Conservation (phyloP, 2,888 invertebrate genomes). For the Sinotaia quadrata region DNA sequence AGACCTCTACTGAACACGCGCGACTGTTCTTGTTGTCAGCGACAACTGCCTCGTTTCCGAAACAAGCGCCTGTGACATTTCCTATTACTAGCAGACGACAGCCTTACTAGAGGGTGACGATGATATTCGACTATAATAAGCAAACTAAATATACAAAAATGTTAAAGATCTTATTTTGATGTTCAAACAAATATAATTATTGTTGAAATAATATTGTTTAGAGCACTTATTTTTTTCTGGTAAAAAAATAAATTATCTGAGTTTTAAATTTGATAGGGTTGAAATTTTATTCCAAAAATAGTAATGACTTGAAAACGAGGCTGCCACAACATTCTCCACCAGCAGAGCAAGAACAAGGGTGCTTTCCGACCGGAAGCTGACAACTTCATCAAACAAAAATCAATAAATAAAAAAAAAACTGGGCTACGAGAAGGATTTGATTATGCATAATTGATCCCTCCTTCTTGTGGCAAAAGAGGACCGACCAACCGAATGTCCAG, state of each 20-base stretch:
- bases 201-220: too few species aligned
- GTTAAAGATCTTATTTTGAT: too few species aligned
- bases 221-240: too few species aligned
- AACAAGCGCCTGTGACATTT: conserved; percentile 16
- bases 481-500: conserved; percentile 37
- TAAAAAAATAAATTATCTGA: too few species aligned
- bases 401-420: conserved; percentile 31
- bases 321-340: conserved; percentile 27
- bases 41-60: conserved; percentile 39
- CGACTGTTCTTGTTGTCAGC: conserved; percentile 33
- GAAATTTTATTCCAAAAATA: conserved; percentile 34
- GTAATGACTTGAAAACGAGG: conserved; percentile 28
- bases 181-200: too few species aligned
- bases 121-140: too few species aligned
- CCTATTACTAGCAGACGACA: conserved; percentile 32
- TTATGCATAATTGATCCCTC: conserved; percentile 37
- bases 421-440: conserved; percentile 32
- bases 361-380: conserved; percentile 45
- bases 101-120: too few species aligned
- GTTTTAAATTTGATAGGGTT: too few species aligned
- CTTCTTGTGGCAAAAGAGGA: conserved; percentile 32
- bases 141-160: too few species aligned
- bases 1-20: too few species aligned
- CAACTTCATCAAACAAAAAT: conserved; percentile 41
- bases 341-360: conserved; percentile 34